phyloP scores from a whole-genome alignment of 1,140 invertebrate species.

The Aricia agestis region DNA sequence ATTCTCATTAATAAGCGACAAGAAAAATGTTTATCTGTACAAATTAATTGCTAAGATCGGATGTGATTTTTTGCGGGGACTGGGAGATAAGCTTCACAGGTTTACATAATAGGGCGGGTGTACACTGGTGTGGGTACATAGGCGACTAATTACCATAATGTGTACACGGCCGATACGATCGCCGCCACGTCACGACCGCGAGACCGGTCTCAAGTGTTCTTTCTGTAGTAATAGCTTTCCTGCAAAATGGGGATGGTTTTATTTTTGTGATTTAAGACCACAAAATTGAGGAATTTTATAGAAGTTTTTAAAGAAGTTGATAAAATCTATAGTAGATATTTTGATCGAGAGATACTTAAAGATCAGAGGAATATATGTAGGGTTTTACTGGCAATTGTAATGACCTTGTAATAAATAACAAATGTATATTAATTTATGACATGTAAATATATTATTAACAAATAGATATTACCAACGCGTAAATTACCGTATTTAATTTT shows the following conservation, averaged over 20 bases:
- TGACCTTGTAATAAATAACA: neutral
- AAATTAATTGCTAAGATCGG: conserved; percentile 9
- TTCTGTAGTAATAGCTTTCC: conserved; percentile 14
- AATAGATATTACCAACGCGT: neutral
- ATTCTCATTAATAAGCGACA: conserved; percentile 5
- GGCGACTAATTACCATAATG: conserved; percentile 16
- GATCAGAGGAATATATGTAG: too few relatives aligned
- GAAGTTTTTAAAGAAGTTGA: too few relatives aligned
- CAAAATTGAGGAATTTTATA: neutral
- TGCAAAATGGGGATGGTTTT: neutral
- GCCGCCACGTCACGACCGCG: neutral
- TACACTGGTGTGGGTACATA: conserved; percentile 1
- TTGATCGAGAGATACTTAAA: too few relatives aligned
- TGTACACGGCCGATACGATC: conserved; percentile 7
- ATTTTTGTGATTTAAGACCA: neutral
- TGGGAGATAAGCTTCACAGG: conserved; percentile 9
- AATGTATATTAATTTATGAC: neutral
- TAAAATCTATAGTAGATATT: too few relatives aligned
- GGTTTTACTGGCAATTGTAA: neutral
- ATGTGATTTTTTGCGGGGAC: conserved; percentile 5
- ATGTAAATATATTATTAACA: neutral
- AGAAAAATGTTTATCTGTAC: conserved; percentile 5
- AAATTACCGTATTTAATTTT: neutral
- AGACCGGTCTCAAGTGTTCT: neutral
- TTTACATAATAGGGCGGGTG: conserved; percentile 11